These are phyloP conservation scores for Parnassius smintheus DNA, from an alignment of 2,888 invertebrate genomes.

Conservation along the genomic window DNA sequence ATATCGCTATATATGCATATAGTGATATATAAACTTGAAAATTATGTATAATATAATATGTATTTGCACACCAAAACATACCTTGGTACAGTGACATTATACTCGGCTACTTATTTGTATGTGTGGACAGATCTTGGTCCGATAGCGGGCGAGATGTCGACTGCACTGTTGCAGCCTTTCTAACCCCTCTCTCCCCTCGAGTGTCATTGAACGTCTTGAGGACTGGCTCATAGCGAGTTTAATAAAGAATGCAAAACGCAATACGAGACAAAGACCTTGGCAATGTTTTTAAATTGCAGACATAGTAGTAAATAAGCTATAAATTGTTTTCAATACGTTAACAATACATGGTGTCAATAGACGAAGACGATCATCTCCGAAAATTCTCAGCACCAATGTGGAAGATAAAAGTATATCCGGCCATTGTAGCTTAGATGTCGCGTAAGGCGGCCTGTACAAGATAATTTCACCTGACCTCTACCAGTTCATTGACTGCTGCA, in stretches of 20 bases:
- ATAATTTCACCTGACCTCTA: slow-evolving; percentile 81
- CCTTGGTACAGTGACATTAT: slow-evolving; percentile 31
- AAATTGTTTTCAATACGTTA: slow-evolving; percentile 29
- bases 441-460: slow-evolving; percentile 65
- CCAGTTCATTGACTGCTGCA: slow-evolving; percentile 79
- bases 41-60: too few species aligned
- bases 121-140: slow-evolving; percentile 63
- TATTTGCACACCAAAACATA: slow-evolving; percentile 36
- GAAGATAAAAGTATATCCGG: slow-evolving; percentile 54
- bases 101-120: slow-evolving; percentile 32
- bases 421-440: slow-evolving; percentile 73
- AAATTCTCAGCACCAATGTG: background rate
- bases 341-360: background rate
- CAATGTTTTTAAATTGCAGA: slow-evolving; percentile 19
- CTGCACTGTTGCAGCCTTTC: slow-evolving; percentile 64
- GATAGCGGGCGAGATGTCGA: slow-evolving; percentile 71
- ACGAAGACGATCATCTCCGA: background rate
- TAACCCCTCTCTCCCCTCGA: slow-evolving; percentile 42
- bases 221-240: slow-evolving; percentile 50
- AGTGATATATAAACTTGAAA: too few species aligned
- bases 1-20: too few species aligned
- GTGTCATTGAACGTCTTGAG: slow-evolving; percentile 70
- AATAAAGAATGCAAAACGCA: slow-evolving; percentile 54
- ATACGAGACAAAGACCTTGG: slow-evolving; percentile 42
- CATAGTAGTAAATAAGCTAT: slow-evolving; percentile 11